These are phyloP conservation scores for Calidris pugnax DNA, from an alignment of 2,113 vertebrate genomes.

Conservation along the genomic window DNA sequence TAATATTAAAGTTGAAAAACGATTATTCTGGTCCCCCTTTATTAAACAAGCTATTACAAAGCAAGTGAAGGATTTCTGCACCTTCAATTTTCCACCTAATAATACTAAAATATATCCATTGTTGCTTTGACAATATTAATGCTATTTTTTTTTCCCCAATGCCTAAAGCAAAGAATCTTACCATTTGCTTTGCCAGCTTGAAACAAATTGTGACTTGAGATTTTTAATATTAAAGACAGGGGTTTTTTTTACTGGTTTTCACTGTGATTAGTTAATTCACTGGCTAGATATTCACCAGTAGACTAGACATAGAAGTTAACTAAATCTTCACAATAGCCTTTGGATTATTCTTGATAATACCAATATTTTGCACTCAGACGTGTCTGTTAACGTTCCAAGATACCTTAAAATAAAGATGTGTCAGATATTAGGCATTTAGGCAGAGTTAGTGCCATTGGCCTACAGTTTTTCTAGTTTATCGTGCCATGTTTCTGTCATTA, in stretches of 20 bases:
- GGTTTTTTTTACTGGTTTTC: background rate
- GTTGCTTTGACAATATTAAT: constrained; percentile 50
- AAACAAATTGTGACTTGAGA: constrained; percentile 10
- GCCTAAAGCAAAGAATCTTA: background rate
- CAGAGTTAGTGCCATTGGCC: background rate
- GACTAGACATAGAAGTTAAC: background rate
- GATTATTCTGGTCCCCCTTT: constrained; percentile 18
- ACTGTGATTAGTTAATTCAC: background rate
- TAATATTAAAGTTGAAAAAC: constrained; percentile 65
- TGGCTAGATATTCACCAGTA: background rate
- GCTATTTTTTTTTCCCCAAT: background rate
- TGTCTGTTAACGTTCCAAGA: background rate
- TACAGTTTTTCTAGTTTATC: background rate
- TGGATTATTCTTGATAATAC: background rate
- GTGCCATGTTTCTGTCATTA: background rate
- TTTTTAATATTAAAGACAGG: constrained; percentile 8
- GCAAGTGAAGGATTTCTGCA: constrained; percentile 53
- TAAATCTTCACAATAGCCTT: background rate
- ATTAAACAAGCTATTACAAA: constrained; percentile 59
- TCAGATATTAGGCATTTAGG: background rate
- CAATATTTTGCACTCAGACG: background rate
- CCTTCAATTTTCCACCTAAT: constrained; percentile 62
- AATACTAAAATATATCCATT: constrained; percentile 46
- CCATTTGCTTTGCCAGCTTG: constrained; percentile 4
- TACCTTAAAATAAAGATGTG: background rate